Percentiles rank a stretch among this genome's conserved stretches.
Evolutionary conservation across 2,888 invertebrate genomes (phyloP).

Genomic region (Caenorhabditis sp.): DNA sequence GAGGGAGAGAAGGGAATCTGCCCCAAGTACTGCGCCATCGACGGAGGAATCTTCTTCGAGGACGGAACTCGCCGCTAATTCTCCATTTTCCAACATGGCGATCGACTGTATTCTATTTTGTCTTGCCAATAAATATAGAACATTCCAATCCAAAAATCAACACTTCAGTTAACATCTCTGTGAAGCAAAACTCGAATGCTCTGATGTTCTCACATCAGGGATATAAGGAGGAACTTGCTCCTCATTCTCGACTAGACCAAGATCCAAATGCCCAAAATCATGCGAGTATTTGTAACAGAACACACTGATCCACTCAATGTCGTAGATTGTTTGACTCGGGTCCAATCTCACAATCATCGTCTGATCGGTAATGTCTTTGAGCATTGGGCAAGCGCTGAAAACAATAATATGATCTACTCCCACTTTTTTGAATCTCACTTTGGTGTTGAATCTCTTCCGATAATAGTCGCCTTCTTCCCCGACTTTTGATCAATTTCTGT

Average conservation of each 20-base stretch:
- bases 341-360: constrained; percentile 75
- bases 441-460: constrained; percentile 73
- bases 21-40: constrained; percentile 69
- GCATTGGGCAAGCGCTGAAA: constrained; percentile 78
- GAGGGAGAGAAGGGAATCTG: constrained; percentile 56
- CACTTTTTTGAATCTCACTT: constrained; percentile 61
- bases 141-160: constrained; percentile 4
- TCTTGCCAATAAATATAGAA: constrained; percentile 31
- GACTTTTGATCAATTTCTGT: constrained; percentile 69
- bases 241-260: constrained; percentile 70
- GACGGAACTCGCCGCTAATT: constrained; percentile 69
- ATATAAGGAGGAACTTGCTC: constrained; percentile 78
- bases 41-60: constrained; percentile 74
- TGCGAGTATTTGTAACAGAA: constrained; percentile 74
- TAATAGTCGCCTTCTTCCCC: constrained; percentile 77
- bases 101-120: constrained; percentile 5
- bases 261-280: constrained; percentile 79
- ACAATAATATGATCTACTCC: background rate
- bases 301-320: constrained; percentile 78
- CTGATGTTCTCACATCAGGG: constrained; percentile 66
- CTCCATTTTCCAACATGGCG: constrained; percentile 1
- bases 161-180: constrained; percentile 24
- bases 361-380: constrained; percentile 73
- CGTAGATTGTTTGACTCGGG: constrained; percentile 76
- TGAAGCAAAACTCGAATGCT: constrained; percentile 13